Evolutionary conservation across 30 jellyfish, hydroid and myxozoan species (phyloP).

Genomic region (Rhopilema esculentum): DNA sequence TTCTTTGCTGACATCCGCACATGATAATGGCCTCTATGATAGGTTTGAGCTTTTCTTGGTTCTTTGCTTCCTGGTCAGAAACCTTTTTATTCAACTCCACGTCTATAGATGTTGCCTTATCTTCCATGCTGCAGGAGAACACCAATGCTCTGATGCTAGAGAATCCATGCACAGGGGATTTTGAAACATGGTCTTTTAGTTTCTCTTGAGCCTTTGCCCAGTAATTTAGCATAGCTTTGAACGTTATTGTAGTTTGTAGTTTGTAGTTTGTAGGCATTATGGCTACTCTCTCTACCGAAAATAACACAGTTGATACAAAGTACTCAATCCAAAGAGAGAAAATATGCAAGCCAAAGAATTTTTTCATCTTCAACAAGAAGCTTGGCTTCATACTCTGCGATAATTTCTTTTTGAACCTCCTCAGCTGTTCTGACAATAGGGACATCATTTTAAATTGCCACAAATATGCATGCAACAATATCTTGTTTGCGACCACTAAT

Average conservation of each 20-base stretch:
- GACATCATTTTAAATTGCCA: slow-evolving; percentile 51
- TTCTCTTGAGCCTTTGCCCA: slow-evolving; percentile 27
- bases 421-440: slow-evolving; percentile 54
- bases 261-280: slow-evolving; percentile 33
- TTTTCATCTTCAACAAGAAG: slow-evolving; percentile 16
- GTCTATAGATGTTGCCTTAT: slow-evolving; percentile 1
- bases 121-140: slow-evolving; percentile 30
- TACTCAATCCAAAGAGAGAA: too few relatives aligned
- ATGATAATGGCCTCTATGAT: slow-evolving; percentile 4
- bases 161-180: neutral
- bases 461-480: slow-evolving; percentile 51
- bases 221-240: slow-evolving; percentile 6
- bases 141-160: slow-evolving; percentile 10
- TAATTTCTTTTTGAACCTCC: slow-evolving; percentile 30
- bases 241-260: neutral
- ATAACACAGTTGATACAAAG: slow-evolving; percentile 28
- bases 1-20: neutral
- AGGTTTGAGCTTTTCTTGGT: slow-evolving; percentile 16
- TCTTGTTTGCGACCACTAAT: slow-evolving; percentile 43
- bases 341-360: too few relatives aligned
- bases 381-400: slow-evolving; percentile 26
- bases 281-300: slow-evolving; percentile 26
- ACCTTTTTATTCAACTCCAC: neutral
- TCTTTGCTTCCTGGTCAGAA: neutral
- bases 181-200: slow-evolving; percentile 1